A percentile compares a stretch with the other conserved stretches of the same genome.
These are phyloP conservation scores for Trematomus bernacchii DNA, from an alignment of 2,797 vertebrate genomes.

Conservation along the genomic window DNA sequence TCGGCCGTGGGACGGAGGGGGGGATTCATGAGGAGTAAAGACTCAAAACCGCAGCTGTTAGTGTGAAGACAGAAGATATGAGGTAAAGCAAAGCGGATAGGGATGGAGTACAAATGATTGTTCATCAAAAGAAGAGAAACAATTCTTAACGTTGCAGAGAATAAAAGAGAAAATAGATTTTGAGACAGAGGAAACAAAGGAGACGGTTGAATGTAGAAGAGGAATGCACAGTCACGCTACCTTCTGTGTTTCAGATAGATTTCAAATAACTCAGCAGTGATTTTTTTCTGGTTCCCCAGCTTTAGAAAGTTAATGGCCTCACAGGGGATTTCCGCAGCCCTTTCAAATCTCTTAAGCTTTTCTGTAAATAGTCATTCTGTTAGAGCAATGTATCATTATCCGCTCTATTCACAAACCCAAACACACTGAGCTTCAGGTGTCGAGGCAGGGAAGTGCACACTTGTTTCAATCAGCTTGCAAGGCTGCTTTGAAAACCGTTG, in stretches of 20 bases:
- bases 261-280: slow-evolving; percentile 29
- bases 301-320: slow-evolving; percentile 60
- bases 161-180: slow-evolving; percentile 28
- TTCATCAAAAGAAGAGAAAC: slow-evolving; percentile 28
- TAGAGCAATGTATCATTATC: slow-evolving; percentile 54
- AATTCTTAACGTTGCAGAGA: slow-evolving; percentile 15
- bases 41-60: slow-evolving; percentile 34
- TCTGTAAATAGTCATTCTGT: slow-evolving; percentile 59
- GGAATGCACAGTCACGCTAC: slow-evolving; percentile 20
- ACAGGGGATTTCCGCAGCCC: slow-evolving; percentile 48
- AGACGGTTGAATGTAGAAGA: neutral
- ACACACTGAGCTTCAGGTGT: slow-evolving; percentile 52
- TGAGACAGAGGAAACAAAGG: slow-evolving; percentile 23
- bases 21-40: slow-evolving; percentile 45
- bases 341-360: slow-evolving; percentile 57
- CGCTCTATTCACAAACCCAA: slow-evolving; percentile 41
- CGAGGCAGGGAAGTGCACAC: slow-evolving; percentile 2
- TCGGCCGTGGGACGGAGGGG: slow-evolving; percentile 19
- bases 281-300: slow-evolving; percentile 54
- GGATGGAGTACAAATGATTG: slow-evolving; percentile 27
- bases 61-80: slow-evolving; percentile 28
- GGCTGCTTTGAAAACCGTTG: slow-evolving; percentile 22
- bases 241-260: slow-evolving; percentile 37
- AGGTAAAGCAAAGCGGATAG: slow-evolving; percentile 16
- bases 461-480: slow-evolving; percentile 42